Conservation (phyloP, 2,888 invertebrate genomes). For the Dicyrtomina minuta region DNA sequence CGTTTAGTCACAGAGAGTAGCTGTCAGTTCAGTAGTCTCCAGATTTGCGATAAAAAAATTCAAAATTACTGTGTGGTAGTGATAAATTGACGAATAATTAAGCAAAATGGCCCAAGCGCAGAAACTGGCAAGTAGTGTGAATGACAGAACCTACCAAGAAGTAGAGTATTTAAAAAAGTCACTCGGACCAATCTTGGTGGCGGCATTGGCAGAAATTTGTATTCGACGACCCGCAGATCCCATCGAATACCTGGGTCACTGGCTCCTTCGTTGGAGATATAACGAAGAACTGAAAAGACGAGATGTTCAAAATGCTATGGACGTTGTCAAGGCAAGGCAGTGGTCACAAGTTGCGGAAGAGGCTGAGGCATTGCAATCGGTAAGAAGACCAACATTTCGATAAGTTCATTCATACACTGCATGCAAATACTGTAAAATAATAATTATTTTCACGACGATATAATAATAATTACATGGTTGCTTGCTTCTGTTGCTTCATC, state of each 20-base stretch:
- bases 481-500: too few relatives aligned
- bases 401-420: too few relatives aligned
- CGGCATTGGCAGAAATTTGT: constrained; percentile 51
- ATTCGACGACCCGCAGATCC: constrained; percentile 51
- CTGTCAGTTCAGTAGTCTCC: too few relatives aligned
- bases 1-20: too few relatives aligned
- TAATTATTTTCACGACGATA: too few relatives aligned
- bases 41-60: too few relatives aligned
- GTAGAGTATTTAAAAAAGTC: constrained; percentile 49
- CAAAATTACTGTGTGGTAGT: too few relatives aligned
- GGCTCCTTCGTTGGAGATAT: constrained; percentile 52
- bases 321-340: constrained; percentile 45
- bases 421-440: too few relatives aligned
- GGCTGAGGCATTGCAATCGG: constrained; percentile 8
- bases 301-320: constrained; percentile 51
- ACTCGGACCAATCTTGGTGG: constrained; percentile 51
- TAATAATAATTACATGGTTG: too few relatives aligned
- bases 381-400: too few relatives aligned
- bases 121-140: constrained; percentile 14
- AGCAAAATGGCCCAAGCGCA: neutral
- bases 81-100: too few relatives aligned
- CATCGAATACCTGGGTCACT: constrained; percentile 52
- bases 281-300: constrained; percentile 52
- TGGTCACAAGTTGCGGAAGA: constrained; percentile 41
- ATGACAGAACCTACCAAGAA: constrained; percentile 50